Conservation (phyloP, 2,113 vertebrate genomes). For the Hyperoodon ampullatus region DNA sequence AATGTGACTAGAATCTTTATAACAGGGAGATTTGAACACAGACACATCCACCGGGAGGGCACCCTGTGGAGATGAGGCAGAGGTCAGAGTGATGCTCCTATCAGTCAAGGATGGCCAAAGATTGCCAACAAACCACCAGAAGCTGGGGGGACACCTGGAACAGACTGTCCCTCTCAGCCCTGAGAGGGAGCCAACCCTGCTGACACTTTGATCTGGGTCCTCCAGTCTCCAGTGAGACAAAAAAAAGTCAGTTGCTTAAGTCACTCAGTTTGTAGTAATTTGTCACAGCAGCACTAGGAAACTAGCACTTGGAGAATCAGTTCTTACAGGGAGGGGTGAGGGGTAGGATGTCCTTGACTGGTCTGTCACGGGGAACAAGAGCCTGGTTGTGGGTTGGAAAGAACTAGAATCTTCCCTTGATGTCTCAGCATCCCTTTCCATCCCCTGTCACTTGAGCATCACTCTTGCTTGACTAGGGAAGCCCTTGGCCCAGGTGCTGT, state of each 20-base stretch:
- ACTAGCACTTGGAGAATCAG: background rate
- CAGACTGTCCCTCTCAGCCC: background rate
- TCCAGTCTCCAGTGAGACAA: background rate
- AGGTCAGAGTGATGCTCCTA: background rate
- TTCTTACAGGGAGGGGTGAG: background rate
- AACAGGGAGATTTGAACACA: background rate
- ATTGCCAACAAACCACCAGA: background rate
- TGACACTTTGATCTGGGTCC: background rate
- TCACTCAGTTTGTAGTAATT: background rate
- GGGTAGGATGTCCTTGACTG: background rate
- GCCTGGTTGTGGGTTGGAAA: background rate
- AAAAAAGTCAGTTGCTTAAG: background rate
- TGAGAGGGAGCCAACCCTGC: background rate
- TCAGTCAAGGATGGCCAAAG: background rate
- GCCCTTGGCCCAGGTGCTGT: too few relatives aligned
- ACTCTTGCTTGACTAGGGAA: background rate
- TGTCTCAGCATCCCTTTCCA: background rate
- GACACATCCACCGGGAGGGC: background rate
- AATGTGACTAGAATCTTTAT: background rate
- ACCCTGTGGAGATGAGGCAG: background rate
- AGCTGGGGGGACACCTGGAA: background rate
- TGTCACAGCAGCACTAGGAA: background rate
- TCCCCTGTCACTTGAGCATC: background rate
- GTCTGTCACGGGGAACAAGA: accelerated
- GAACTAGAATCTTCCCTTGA: background rate